A percentile compares a stretch with the other conserved stretches of the same genome.
These are phyloP conservation scores for Poecilobothrus nobilitatus DNA, from an alignment of 2,888 invertebrate genomes.

Conservation along the genomic window DNA sequence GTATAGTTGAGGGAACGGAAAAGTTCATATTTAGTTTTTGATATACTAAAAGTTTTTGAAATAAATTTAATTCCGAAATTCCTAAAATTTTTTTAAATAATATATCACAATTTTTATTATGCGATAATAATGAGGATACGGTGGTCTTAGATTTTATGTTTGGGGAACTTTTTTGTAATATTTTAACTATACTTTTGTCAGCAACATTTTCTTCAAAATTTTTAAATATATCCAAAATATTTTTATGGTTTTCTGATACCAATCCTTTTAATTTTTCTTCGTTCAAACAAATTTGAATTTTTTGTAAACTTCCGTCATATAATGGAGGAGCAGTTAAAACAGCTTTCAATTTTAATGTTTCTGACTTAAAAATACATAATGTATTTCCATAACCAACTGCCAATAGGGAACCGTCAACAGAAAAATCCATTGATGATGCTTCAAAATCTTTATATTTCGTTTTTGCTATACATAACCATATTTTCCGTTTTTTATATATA, in stretches of 20 bases:
- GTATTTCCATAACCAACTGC: constrained; percentile 59
- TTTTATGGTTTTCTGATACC: constrained; percentile 29
- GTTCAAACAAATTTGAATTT: constrained; percentile 31
- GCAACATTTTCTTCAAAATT: constrained; percentile 24
- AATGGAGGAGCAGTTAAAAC: constrained; percentile 43
- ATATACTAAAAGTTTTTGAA: constrained; percentile 37
- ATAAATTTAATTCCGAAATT: constrained; percentile 35
- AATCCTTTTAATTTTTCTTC: not conserved
- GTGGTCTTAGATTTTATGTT: constrained; percentile 12
- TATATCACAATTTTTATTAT: constrained; percentile 21
- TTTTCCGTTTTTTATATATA: constrained; percentile 47
- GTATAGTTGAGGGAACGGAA: constrained; percentile 27
- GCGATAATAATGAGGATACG: constrained; percentile 21
- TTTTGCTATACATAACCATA: constrained; percentile 58
- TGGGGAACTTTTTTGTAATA: not conserved
- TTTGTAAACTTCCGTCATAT: constrained; percentile 35
- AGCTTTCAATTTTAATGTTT: constrained; percentile 50
- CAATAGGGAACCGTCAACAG: constrained; percentile 66
- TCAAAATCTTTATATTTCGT: constrained; percentile 54
- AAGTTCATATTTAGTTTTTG: constrained; percentile 36
- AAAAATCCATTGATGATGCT: constrained; percentile 55
- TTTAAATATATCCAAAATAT: constrained; percentile 31
- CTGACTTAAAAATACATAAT: constrained; percentile 62
- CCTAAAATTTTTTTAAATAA: constrained; percentile 32
- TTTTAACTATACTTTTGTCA: not conserved